phyloP scores from a whole-genome alignment of 1,140 invertebrate genomes.

The Lordiphosa stackelbergi region DNA sequence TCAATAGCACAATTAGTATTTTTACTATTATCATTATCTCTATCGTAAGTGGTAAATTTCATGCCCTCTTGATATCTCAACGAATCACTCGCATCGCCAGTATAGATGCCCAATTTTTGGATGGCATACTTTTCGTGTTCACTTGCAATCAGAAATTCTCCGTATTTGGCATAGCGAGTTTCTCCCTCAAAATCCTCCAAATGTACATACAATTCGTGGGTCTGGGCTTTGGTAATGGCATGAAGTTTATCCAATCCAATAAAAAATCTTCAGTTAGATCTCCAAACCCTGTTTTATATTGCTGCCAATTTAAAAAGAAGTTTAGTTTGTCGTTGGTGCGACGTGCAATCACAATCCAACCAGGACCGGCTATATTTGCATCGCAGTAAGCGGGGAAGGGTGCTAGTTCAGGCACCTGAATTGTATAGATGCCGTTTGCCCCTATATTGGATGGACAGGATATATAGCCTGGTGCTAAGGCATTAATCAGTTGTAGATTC shows the following conservation, averaged over 20 bases:
- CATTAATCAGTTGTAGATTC: too few species aligned
- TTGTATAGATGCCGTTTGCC: too few species aligned
- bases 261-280: neutral
- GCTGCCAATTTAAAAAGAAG: neutral
- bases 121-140: slow-evolving; percentile 3
- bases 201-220: slow-evolving; percentile 5
- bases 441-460: too few species aligned
- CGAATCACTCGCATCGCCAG: slow-evolving; percentile 3
- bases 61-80: neutral
- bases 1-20: neutral
- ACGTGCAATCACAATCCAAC: slow-evolving; percentile 12
- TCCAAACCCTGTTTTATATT: neutral
- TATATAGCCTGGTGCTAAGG: too few species aligned
- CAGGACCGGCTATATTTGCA: neutral
- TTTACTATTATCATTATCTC: neutral
- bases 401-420: too few species aligned
- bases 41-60: slow-evolving; percentile 10
- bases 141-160: slow-evolving; percentile 1
- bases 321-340: neutral
- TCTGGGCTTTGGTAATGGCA: slow-evolving; percentile 3
- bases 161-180: slow-evolving; percentile 4
- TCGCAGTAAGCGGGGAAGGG: neutral
- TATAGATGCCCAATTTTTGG: neutral
- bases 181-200: slow-evolving; percentile 1
- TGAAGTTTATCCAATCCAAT: slow-evolving; percentile 9